Base-by-base conservation (phyloP, 2,888 invertebrate genomes). In the Caenorhabditis angaria region DNA sequence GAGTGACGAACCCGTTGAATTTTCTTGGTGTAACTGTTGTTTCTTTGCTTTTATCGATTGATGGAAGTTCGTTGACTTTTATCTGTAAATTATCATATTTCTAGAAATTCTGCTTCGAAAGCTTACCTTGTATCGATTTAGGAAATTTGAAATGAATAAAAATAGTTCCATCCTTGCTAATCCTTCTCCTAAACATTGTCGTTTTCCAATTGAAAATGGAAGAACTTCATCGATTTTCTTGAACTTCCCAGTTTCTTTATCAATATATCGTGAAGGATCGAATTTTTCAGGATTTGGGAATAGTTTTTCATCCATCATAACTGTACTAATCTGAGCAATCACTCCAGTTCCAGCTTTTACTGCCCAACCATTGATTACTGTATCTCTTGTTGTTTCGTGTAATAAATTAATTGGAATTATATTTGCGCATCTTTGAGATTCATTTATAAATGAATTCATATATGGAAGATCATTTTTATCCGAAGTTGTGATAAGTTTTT, bases 401-500 rank as follows among this genome's bases (percentile, higher is more conserved):
- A 67, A 56, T 12, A 67, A 41, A 41, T 75, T 75, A 20, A 65
- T 29, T n/a, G 75, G 75, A 1, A 70, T 35, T 4, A 75, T 61
- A 41, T 75, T 75, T 1, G 64, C 67, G 24, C 67, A 64, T 28
- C 75, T 41, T 56, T 70, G 67, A 20, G 64, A 48, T 32, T 75
- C 70, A 62, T 72, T 78, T 32, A 81, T 62, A 27, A 81, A 69
- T 5, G 81, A 80, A 27, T 66, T 65, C 41, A 69, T 64, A 54
- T 78, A 81, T n/a, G 66, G 62, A 1, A 81, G 67, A 20, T 61
- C 59, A 27, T 61, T 67, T 58, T 80, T 80, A 60, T 81, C 81
- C 24, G 68, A 65, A 12, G 65, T 74, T 0, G 70, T 75, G n/a
- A 81, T 64, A 14, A 76, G 50, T 14, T 80, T 27, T 28, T 69